Evolutionary conservation across 1,140 invertebrate species (phyloP), one percentile per base, ranked within the genome.

Genomic region (Chelonus insularis): DNA sequence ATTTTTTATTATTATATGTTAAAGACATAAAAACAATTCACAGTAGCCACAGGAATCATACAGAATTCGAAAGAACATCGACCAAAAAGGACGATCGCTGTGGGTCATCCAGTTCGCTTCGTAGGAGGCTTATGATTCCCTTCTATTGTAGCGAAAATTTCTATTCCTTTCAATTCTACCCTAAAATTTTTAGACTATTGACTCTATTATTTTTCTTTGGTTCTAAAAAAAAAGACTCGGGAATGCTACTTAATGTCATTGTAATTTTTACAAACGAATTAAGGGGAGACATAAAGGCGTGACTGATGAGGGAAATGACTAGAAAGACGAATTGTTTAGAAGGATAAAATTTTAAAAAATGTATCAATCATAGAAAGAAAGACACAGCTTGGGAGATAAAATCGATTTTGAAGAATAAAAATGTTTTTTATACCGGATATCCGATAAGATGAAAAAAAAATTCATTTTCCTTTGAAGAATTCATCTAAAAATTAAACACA

Each of bases 221-320:
- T 45, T 4, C 8, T 7, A 25, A 4, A 23, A 2, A 32, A 41
- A 59, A 29, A 29, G 39, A 18, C 9, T 9, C 5, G 16, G 16
- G 4, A 8, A 36, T 2, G 48, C 56, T 43, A 52, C 56, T 37
- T 20, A 54, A 60, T 55, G 56, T 64, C 37, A 60, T 64, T 64
- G 23, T 54, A 7, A 51, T n/a, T 14, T 21, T 29, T 32, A 9
- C 20, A n/a, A 5, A 29, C 4, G 1, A 29, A 45, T 23, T 5
- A 36, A 20, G 14, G 37, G 12, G 4, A 32, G 6, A 51, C 23
- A 32, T 34, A 16, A 14, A 32, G 25, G 48, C 16, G 48, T 51
- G 48, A 51, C 18, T 34, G 34, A 51, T 51, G 3, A 4, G 8
- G 23, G 29, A 23, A 58, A 34, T 36, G 25, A 32, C 25, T 23